Evolutionary conservation across 2,888 invertebrate species (phyloP).

Genomic region (Stenotaenia linearis): DNA sequence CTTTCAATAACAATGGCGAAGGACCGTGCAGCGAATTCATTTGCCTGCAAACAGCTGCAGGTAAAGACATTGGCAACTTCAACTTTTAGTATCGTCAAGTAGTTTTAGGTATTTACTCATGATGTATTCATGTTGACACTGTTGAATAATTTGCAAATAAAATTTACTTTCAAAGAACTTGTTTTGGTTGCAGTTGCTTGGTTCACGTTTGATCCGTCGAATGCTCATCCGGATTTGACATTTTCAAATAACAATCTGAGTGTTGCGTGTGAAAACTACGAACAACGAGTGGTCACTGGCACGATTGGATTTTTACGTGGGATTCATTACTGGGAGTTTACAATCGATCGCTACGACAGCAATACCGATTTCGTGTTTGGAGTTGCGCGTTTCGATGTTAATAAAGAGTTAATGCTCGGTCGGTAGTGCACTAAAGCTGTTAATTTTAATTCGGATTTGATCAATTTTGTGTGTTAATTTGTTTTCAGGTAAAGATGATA

Average conservation of each 20-base stretch:
- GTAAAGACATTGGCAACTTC: constrained; percentile 53
- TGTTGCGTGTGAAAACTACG: constrained; percentile 85
- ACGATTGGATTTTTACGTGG: constrained; percentile 92
- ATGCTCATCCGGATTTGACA: constrained; percentile 75
- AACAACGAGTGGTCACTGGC: constrained; percentile 86
- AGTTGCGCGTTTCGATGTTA: constrained; percentile 83
- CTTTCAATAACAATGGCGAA: constrained; percentile 90
- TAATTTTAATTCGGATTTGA: neutral
- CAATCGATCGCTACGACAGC: constrained; percentile 86
- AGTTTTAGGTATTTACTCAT: too few species aligned
- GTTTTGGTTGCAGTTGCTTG: constrained; percentile 65
- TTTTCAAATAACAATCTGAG: constrained; percentile 79
- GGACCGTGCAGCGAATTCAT: constrained; percentile 92
- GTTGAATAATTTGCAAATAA: too few species aligned
- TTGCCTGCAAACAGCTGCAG: constrained; percentile 93
- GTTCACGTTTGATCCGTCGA: constrained; percentile 84
- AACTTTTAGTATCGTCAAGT: neutral
- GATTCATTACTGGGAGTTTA: constrained; percentile 93
- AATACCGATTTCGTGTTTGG: constrained; percentile 97
- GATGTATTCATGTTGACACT: too few species aligned
- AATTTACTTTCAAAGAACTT: neutral
- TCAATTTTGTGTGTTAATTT: neutral
- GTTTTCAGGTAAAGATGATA: constrained; percentile 90
- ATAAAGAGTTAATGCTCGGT: constrained; percentile 93
- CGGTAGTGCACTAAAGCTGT: constrained; percentile 40